Conservation (phyloP, 2,888 invertebrate species). For the Galerucella pusilla region DNA sequence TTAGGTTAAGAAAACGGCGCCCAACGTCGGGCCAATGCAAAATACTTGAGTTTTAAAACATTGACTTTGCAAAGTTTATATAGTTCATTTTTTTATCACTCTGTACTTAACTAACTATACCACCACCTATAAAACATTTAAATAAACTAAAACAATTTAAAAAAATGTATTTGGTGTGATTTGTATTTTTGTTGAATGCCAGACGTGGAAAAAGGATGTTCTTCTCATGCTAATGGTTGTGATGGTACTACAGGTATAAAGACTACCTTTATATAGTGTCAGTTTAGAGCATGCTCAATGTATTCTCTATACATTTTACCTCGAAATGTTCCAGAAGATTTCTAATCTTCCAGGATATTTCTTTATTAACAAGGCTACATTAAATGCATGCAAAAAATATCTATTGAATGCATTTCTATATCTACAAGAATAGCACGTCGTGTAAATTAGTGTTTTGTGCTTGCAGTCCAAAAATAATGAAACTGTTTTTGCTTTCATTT, state of each 20-base stretch:
- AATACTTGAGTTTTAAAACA: too few species aligned
- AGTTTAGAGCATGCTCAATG: constrained; percentile 41
- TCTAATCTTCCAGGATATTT: neutral
- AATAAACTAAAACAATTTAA: constrained; percentile 21
- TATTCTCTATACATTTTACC: neutral
- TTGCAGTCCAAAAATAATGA: too few species aligned
- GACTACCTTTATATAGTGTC: constrained; percentile 42
- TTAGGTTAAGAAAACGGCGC: too few species aligned
- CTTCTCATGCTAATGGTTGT: constrained; percentile 93
- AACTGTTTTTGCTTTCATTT: too few species aligned
- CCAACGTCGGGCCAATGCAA: too few species aligned
- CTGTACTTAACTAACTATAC: neutral
- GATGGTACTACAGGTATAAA: constrained; percentile 87
- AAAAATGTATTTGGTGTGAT: constrained; percentile 67
- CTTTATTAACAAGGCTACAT: neutral
- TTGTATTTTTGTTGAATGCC: constrained; percentile 72
- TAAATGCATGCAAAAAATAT: neutral
- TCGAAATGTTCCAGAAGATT: constrained; percentile 5
- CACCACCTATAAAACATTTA: constrained; percentile 8
- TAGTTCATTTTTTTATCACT: too few species aligned
- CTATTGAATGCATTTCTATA: too few species aligned
- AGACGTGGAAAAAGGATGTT: constrained; percentile 90
- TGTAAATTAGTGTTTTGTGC: too few species aligned
- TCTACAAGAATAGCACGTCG: too few species aligned
- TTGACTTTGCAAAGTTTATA: too few species aligned